Evolutionary conservation across 1,140 invertebrate genomes (phyloP), one percentile per base, ranked within the genome.

Genomic region (Drosophila sproati): DNA sequence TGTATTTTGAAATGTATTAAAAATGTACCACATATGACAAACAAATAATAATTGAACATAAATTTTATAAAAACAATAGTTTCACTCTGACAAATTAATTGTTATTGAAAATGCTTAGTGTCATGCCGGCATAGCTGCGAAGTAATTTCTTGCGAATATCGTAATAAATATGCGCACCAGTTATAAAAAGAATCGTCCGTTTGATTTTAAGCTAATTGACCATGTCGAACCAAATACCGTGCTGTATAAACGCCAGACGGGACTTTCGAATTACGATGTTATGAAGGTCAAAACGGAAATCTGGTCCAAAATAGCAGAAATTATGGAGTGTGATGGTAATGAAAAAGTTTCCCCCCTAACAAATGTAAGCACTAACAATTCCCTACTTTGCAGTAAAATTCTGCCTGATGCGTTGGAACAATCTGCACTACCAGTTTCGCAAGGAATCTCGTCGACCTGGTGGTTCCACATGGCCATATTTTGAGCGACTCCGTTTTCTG

Each of bases 361-460:
- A 20, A 20, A 20, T 20, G 20, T 20, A 6, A 31, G 3, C 3
- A 10, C 5, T 29, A 32, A 68, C 12, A 8, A 10, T 5, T 4
- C 0, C 5, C n/a, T 34, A 1, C 7, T 7, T 20, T 35, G 0
- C 20, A 91, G 90, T 85, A 43, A 70, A 88, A 43, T 91, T 92
- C 35, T 92, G 91, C 8, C 3, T 92, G 12, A 91, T 82, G 82
- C 91, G 91, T 28, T 92, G 91, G 91, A 91, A 88, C n/a, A 92
- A 92, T 63, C 48, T 92, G 8, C 74, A 87, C 45, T 85, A 90
- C 4, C 91, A 91, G 31, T 92, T 80, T 55, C 71, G 82, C 1
- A 88, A 88, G 4, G 91, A 91, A 57, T 73, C 81, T 0, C 81
- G 87, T 0, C 54, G 88, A 67, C 54, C 73, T 3, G 75, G 63